Base-by-base conservation (phyloP, 2,888 invertebrate species). In the Taphrorychus bicolor region DNA sequence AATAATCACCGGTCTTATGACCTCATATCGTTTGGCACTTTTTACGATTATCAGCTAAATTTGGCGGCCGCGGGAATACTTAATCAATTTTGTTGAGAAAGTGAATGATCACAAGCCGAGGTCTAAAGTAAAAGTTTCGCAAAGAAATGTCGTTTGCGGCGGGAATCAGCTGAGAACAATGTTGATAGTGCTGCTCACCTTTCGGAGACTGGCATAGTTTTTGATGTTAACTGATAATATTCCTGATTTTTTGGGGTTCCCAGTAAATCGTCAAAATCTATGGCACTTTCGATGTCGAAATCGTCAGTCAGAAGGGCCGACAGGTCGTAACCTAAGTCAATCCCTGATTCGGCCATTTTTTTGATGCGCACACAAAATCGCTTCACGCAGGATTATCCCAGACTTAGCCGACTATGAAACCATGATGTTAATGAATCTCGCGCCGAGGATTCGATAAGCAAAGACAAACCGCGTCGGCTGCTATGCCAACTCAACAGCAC, bases 241-340 rank as follows among this genome's bases (percentile, higher is more conserved):
- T 87, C 87, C 73, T 85, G 83, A 76, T 85, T 85, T 80, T 84
- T 85, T 60, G 83, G 82, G 48, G 83, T 83, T 61, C 83, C 82
- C 66, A 85, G 76, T 71, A 85, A 79, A 70, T 85, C 85, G 65
- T 85, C 83, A 48, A 85, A 83, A 77, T 83, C 82, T 66, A 82
- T 81, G 72, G 82, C 81, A 77, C 82, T 83, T 74, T 85, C 84
- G 67, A 83, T 79, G 73, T 84, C 84, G 71, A 85, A 82, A 73
- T 84, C 84, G 73, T 84, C 84, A 61, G 82, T 82, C 51, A 81
- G 74, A 59, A 85, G 83, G 69, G 87, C 85, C 69, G 84, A 82
- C 72, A 88, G 83, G 80, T 89, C 89, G 76, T 87, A 89, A 70
- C 87, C 88, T 79, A 89, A 83, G 80, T 89, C 88, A 72, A 89